Evolutionary conservation across 2,888 invertebrate species (phyloP).

Genomic region (Acanthoscelides obtectus): DNA sequence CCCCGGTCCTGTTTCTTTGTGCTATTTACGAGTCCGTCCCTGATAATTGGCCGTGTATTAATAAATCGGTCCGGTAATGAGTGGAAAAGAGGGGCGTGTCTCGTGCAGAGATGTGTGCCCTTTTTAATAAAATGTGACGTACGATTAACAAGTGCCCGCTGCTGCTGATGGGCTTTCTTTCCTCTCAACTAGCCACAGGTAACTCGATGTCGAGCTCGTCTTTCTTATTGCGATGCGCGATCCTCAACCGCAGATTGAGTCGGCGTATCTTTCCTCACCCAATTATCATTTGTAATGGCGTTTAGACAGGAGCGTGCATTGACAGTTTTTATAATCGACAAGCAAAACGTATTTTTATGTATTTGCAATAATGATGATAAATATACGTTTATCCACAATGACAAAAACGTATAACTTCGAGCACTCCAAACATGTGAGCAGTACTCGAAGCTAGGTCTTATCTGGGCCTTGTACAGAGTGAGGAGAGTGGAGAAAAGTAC

Average conservation of each 20-base stretch:
- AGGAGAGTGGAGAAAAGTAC: no score
- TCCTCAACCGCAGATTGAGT: background rate
- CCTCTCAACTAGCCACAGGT: slow-evolving; percentile 5
- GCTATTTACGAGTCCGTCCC: background rate
- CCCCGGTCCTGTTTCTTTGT: background rate
- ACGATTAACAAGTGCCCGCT: slow-evolving; percentile 34
- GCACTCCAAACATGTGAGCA: no score
- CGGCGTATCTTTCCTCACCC: slow-evolving; percentile 25
- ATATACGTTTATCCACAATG: slow-evolving; percentile 4
- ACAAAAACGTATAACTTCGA: no score
- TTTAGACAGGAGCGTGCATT: slow-evolving; percentile 8
- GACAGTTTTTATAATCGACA: slow-evolving; percentile 4
- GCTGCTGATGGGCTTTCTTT: no score
- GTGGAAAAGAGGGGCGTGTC: slow-evolving; percentile 10
- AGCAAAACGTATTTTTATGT: background rate
- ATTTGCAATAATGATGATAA: slow-evolving; percentile 1
- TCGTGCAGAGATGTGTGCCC: slow-evolving; percentile 32
- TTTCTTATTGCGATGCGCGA: slow-evolving; percentile 6
- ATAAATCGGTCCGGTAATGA: slow-evolving; percentile 15
- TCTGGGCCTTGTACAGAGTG: no score
- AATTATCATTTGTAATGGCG: slow-evolving; percentile 28
- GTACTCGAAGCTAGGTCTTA: no score
- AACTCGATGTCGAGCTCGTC: slow-evolving; percentile 12
- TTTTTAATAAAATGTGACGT: slow-evolving; percentile 41
- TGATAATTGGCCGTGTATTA: background rate